These are phyloP conservation scores for Drosophila lacteicornis DNA, from an alignment of 1,140 invertebrate genomes.

Conservation along the genomic window DNA sequence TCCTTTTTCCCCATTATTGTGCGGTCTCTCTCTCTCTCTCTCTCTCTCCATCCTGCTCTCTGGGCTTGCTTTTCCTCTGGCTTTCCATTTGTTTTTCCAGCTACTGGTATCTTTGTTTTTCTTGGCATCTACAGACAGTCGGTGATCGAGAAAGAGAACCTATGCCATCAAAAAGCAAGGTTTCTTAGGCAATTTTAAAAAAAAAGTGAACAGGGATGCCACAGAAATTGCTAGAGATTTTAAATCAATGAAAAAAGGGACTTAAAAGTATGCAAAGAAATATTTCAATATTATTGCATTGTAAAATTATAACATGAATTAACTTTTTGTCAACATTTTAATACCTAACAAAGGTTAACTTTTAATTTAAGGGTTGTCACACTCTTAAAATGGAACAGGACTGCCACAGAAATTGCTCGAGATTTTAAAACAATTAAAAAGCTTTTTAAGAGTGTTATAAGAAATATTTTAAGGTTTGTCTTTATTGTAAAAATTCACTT, in stretches of 20 bases:
- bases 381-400: too few relatives aligned
- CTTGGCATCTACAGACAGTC: conserved; percentile 14
- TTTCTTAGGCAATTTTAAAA: background rate
- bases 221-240: background rate
- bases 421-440: background rate
- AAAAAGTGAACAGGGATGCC: too few relatives aligned
- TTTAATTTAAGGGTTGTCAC: too few relatives aligned
- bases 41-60: background rate
- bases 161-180: background rate
- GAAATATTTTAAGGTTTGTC: too few relatives aligned
- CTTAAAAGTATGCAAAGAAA: background rate
- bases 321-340: too few relatives aligned
- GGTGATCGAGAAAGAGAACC: background rate
- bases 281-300: too few relatives aligned
- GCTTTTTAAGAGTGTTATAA: too few relatives aligned
- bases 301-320: too few relatives aligned
- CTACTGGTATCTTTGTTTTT: conserved; percentile 24
- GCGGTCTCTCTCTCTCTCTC: background rate
- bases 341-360: too few relatives aligned
- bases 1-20: conserved; percentile 49
- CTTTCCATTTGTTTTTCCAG: conserved; percentile 38
- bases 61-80: conserved; percentile 8
- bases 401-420: too few relatives aligned
- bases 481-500: too few relatives aligned
- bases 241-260: background rate